phyloP scores from a whole-genome alignment of 2,113 vertebrate species.

The Dromiciops gliroides region DNA sequence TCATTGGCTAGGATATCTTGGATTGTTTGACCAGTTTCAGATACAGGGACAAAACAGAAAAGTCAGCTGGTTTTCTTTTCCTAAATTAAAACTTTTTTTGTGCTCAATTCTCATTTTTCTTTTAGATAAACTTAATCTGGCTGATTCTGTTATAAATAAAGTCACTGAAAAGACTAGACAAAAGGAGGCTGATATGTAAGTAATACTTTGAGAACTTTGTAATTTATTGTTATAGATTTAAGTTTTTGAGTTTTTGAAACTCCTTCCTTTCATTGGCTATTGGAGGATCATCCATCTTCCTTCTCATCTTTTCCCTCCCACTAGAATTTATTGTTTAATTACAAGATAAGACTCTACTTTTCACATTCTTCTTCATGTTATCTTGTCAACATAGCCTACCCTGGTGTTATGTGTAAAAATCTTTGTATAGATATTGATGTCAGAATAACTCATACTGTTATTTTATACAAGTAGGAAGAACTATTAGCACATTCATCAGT shows the following conservation, averaged over 20 bases:
- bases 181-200: slow-evolving; percentile 88
- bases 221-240: background rate
- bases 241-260: background rate
- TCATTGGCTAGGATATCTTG: background rate
- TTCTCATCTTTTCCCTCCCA: background rate
- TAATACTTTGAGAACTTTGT: slow-evolving; percentile 63
- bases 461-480: background rate
- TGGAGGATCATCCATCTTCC: background rate
- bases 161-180: slow-evolving; percentile 87
- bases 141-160: slow-evolving; percentile 88
- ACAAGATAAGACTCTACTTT: background rate
- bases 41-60: background rate
- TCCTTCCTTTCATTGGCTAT: background rate
- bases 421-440: background rate
- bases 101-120: slow-evolving; percentile 35
- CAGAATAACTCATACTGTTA: background rate
- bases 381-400: background rate
- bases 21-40: slow-evolving; percentile 10
- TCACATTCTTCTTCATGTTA: background rate
- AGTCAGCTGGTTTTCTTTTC: background rate
- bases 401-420: background rate
- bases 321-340: background rate
- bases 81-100: background rate
- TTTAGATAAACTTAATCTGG: slow-evolving; percentile 87
- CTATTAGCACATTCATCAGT: background rate